Evolutionary conservation across 2,797 vertebrate genomes (phyloP).

Genomic region (Chlorospingus semifuscus): DNA sequence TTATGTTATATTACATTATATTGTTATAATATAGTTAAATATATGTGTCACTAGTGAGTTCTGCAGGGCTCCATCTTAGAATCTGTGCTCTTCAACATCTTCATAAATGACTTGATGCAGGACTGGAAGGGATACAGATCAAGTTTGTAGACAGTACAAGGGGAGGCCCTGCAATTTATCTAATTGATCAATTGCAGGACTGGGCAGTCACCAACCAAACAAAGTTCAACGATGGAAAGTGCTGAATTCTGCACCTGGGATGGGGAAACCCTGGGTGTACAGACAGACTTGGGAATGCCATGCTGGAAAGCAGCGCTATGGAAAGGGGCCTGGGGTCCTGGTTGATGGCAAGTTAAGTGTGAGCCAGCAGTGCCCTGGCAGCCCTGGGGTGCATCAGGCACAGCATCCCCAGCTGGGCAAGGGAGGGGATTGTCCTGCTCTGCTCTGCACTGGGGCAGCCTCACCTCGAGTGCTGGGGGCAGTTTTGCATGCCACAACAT

Average conservation of each 20-base stretch:
- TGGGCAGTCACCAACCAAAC: too few species aligned
- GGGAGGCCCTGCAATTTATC: background rate
- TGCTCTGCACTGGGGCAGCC: fast-evolving
- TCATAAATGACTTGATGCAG: background rate
- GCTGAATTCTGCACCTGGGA: background rate
- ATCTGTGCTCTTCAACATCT: background rate
- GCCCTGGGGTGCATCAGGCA: fast-evolving
- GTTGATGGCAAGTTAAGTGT: fast-evolving
- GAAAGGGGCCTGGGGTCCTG: background rate
- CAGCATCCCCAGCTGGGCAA: fast-evolving
- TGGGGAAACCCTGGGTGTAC: background rate
- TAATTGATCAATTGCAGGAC: background rate
- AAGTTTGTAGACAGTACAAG: background rate
- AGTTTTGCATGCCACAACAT: fast-evolving
- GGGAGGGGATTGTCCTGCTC: background rate
- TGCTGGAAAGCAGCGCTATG: fast-evolving
- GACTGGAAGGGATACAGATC: background rate
- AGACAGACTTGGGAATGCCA: background rate
- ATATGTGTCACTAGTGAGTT: background rate
- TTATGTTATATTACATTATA: too few species aligned
- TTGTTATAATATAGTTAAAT: too few species aligned
- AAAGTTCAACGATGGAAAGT: background rate
- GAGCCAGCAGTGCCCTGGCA: background rate
- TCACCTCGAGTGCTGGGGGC: fast-evolving
- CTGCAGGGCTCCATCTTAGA: background rate